Conservation (phyloP, 2,113 vertebrate species). For the Anguilla japonica region DNA sequence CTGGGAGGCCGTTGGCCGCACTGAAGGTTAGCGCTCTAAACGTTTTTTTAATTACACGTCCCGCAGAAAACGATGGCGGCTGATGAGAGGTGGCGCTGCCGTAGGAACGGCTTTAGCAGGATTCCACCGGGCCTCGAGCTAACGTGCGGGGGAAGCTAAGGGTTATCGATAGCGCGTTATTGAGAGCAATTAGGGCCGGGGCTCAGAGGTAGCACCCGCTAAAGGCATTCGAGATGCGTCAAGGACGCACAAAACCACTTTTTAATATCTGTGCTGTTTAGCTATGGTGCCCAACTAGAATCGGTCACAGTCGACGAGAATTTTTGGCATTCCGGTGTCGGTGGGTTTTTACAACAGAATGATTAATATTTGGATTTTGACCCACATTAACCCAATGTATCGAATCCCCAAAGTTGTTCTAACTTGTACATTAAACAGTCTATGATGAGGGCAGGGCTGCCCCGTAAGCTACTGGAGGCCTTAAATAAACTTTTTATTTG, state of each 20-base stretch:
- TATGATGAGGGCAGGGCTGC: conserved; percentile 45
- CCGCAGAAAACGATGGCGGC: neutral
- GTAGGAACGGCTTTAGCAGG: neutral
- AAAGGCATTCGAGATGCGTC: conserved; percentile 56
- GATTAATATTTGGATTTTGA: neutral
- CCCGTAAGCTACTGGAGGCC: no score
- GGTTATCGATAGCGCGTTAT: conserved; percentile 71
- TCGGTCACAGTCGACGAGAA: neutral
- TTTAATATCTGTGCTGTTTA: no score
- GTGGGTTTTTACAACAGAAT: neutral
- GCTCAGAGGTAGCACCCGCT: conserved; percentile 9
- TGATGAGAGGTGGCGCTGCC: neutral
- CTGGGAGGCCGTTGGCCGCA: neutral
- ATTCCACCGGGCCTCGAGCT: conserved; percentile 7
- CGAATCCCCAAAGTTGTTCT: neutral
- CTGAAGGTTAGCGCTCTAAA: conserved; percentile 11
- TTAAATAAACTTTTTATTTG: no score
- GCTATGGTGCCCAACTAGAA: neutral
- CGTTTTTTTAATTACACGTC: conserved; percentile 6
- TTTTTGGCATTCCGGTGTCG: neutral
- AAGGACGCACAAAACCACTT: neutral
- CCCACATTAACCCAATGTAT: neutral
- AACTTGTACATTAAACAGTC: conserved; percentile 37
- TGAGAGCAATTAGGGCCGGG: conserved; percentile 43
- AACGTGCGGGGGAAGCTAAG: conserved; percentile 10